Percentiles rank a stretch among this genome's conserved stretches.
Evolutionary conservation across 2,113 vertebrate genomes (phyloP).

Genomic region (Bos javanicus): DNA sequence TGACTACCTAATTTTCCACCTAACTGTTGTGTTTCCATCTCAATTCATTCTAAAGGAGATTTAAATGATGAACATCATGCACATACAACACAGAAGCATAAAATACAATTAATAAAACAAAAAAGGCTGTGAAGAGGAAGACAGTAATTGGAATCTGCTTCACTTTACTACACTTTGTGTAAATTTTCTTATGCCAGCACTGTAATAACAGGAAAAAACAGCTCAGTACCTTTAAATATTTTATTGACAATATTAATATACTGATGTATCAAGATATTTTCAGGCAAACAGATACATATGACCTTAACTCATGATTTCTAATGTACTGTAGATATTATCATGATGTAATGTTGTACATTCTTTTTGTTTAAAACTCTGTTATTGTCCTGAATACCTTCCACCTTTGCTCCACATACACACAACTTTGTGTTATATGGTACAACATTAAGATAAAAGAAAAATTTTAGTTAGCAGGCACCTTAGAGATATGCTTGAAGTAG

Average conservation of each 20-base stretch:
- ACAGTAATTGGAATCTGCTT: background rate
- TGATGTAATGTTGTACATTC: background rate
- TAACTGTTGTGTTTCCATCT: background rate
- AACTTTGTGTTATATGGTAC: background rate
- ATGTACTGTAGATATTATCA: background rate
- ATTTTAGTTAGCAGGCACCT: background rate
- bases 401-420: background rate
- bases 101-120: background rate
- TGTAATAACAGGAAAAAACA: background rate
- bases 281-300: background rate
- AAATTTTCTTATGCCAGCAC: background rate
- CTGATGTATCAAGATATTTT: background rate
- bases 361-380: background rate
- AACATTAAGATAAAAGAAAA: background rate
- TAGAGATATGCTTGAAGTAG: constrained; percentile 8
- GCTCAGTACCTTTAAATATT: background rate
- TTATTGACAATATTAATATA: background rate
- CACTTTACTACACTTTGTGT: background rate
- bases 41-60: background rate
- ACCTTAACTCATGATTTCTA: background rate
- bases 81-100: background rate
- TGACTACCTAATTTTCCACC: background rate
- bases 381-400: background rate
- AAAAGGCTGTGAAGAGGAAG: background rate
- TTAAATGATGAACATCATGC: background rate